Percentiles rank a stretch among this genome's conserved stretches.
phyloP scores from a whole-genome alignment of 2,888 invertebrate genomes.

The Coenonympha glycerion region DNA sequence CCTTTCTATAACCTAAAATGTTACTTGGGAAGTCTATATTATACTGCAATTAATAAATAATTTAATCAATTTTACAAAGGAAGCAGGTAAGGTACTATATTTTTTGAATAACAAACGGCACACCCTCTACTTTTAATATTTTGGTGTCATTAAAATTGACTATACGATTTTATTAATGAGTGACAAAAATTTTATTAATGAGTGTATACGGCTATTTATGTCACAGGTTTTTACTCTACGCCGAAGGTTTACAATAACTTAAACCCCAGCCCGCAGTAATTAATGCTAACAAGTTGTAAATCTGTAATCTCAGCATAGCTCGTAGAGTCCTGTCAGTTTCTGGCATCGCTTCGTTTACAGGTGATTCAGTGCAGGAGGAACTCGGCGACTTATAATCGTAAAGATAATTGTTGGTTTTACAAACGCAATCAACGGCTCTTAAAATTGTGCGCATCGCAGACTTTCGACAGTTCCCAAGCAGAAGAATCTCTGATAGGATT shows the following conservation, averaged over 20 bases:
- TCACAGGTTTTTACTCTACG: too few species aligned
- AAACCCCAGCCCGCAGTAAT: constrained; percentile 35
- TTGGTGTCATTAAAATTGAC: too few species aligned
- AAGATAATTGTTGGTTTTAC: constrained; percentile 64
- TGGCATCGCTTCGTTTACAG: constrained; percentile 50
- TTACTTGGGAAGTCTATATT: too few species aligned
- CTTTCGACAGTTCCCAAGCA: neutral
- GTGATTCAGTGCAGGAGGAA: constrained; percentile 59
- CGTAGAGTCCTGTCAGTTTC: constrained; percentile 29
- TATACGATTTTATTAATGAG: too few species aligned
- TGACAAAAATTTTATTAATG: too few species aligned
- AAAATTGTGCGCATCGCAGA: constrained; percentile 6
- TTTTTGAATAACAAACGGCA: too few species aligned
- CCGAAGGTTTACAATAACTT: constrained; percentile 6
- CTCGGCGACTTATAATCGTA: constrained; percentile 48
- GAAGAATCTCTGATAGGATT: neutral
- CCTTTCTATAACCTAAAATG: too few species aligned
- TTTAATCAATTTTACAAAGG: too few species aligned
- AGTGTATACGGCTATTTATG: too few species aligned
- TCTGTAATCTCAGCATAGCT: constrained; percentile 45
- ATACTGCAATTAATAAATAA: too few species aligned
- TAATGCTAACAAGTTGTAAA: constrained; percentile 41
- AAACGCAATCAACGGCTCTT: constrained; percentile 36
- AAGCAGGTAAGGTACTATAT: too few species aligned
- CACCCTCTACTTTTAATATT: too few species aligned